These are phyloP conservation scores for Microplitis demolitor DNA, from an alignment of 1,140 invertebrate genomes.

Conservation along the genomic window DNA sequence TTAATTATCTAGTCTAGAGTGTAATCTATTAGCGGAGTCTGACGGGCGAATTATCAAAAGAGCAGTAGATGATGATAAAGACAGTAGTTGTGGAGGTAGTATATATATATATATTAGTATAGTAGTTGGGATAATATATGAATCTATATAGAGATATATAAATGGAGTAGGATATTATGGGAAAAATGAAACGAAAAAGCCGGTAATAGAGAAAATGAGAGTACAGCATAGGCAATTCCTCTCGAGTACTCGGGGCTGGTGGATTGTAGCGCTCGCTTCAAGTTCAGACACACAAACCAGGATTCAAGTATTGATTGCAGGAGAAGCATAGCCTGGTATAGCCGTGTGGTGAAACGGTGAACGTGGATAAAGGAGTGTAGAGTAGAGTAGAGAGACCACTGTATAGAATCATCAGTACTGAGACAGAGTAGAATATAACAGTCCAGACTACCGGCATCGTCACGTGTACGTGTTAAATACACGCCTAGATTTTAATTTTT, in stretches of 20 bases:
- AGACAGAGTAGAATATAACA: background rate
- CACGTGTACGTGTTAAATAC: slow-evolving; percentile 20
- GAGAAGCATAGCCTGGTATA: slow-evolving; percentile 45
- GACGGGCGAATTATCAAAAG: too few relatives aligned
- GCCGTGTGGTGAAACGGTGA: slow-evolving; percentile 28
- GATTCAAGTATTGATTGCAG: slow-evolving; percentile 60
- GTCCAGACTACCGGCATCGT: slow-evolving; percentile 52
- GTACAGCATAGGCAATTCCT: slow-evolving; percentile 25
- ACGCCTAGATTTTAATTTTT: slow-evolving; percentile 9
- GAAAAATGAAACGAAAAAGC: background rate
- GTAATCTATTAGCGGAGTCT: too few relatives aligned
- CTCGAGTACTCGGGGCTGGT: background rate
- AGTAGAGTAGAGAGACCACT: background rate
- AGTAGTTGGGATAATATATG: background rate
- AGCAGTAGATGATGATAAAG: too few relatives aligned
- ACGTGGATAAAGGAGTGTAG: slow-evolving; percentile 30
- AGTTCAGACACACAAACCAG: slow-evolving; percentile 44
- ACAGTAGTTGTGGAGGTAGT: too few relatives aligned
- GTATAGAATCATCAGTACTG: too few relatives aligned
- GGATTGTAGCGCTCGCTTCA: slow-evolving; percentile 26
- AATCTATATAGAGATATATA: background rate
- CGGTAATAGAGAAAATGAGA: slow-evolving; percentile 8
- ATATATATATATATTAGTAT: background rate
- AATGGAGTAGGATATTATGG: background rate
- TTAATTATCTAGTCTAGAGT: too few relatives aligned